Evolutionary conservation across 37 sponge, comb jelly and placozoan genomes (phyloP), one percentile per base, ranked within the genome.

Genomic region (Hormiphora californensis): DNA sequence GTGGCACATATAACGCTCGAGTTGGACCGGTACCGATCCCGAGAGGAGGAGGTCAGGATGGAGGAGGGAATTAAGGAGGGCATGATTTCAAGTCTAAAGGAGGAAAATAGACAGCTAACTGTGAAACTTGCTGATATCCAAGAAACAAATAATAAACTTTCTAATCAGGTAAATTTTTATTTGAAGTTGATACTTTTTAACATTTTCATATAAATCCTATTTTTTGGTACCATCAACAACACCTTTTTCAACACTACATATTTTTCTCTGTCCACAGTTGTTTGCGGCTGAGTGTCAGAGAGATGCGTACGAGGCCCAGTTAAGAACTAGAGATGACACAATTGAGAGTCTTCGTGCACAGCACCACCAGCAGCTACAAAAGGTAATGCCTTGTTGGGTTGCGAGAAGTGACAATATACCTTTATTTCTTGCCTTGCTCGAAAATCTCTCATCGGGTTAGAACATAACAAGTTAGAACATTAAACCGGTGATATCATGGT

Each of bases 281-380:
- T 65, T 65, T 19, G 67, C 67, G 21, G 33, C 5, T 32, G 38
- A 31, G 28, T 65, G 67, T 65, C 67, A 65, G 37, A 21, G 67
- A 21, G 67, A 65, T 32, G 33, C 67, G 4, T 32, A 36, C 37
- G 67, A 65, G 35, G 32, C 67, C 28, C 67, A 65, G 67, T 38
- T 65, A 7, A 65, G 35, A 33, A 65, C 67, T 19, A 27, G 67
- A 19, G 67, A 65, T 32, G 67, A 38, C 35, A 65, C 67, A 38
- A 65, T 65, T 28, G 67, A 65, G 28, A 65, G 37, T 32, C 37
- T 65, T 3, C 32, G 67, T 7, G 38, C 32, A 19, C 67, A 65
- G 28, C 67, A 65, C 67, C 67, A 65, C 11, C 67, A 65, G 37
- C 67, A 65, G 37, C 37, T 65, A 3, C 67, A 65, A 19, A 65